Evolutionary conservation across 2,797 vertebrate genomes (phyloP).

Genomic region (Falco novaeseelandiae): DNA sequence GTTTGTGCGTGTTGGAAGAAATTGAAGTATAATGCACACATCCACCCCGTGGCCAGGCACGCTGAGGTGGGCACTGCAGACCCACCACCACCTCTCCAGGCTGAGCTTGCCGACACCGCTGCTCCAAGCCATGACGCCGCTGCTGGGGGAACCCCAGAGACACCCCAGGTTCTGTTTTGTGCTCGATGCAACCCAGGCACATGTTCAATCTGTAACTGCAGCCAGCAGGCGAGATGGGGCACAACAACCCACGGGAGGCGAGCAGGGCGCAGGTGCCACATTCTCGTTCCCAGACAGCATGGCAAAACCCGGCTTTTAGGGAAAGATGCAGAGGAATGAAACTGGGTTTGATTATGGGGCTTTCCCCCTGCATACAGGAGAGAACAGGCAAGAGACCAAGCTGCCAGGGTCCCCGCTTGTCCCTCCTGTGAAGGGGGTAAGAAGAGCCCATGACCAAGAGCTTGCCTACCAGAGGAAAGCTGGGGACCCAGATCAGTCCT

Average conservation of each 20-base stretch:
- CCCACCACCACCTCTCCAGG: background rate
- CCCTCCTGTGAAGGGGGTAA: background rate
- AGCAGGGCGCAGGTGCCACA: accelerated
- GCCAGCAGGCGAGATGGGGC: background rate
- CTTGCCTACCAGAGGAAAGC: background rate
- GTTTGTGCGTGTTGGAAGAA: background rate
- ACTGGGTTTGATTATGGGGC: background rate
- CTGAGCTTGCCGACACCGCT: accelerated
- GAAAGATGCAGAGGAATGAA: background rate
- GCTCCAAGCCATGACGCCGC: background rate
- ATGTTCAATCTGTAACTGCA: background rate
- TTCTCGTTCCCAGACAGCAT: background rate
- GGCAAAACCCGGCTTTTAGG: background rate
- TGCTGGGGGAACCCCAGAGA: background rate
- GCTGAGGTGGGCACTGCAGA: background rate
- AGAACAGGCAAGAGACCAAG: background rate
- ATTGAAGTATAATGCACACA: accelerated
- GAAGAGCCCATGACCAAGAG: background rate
- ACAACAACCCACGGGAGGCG: background rate
- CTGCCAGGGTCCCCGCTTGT: background rate
- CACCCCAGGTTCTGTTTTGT: too few relatives aligned
- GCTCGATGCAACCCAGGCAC: too few relatives aligned
- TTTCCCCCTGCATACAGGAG: background rate
- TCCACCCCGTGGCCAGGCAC: accelerated
- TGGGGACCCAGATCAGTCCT: background rate